Conservation (phyloP, 2,797 vertebrate genomes). For the Enteromius radiatus region DNA sequence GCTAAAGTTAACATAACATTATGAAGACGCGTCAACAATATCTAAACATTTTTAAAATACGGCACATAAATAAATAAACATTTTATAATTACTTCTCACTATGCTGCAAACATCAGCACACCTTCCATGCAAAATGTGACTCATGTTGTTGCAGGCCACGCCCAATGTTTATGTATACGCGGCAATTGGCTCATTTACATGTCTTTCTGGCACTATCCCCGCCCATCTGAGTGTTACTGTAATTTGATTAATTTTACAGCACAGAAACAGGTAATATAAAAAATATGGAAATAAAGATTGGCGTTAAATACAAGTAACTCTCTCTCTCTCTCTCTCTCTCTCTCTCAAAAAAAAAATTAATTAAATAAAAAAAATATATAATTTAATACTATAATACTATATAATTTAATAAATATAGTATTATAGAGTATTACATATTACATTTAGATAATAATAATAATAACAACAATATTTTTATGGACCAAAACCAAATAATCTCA, state of each 20-base stretch:
- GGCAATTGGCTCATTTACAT: background rate
- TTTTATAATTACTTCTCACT: background rate
- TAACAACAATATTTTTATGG: background rate
- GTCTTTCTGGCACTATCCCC: background rate
- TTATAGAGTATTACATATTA: background rate
- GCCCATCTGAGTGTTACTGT: background rate
- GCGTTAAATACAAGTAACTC: background rate
- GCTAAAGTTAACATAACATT: background rate
- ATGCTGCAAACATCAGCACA: background rate
- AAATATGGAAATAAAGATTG: background rate
- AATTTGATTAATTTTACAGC: background rate
- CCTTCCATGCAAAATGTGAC: background rate
- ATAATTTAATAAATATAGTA: background rate
- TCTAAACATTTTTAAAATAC: background rate
- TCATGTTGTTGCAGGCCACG: background rate
- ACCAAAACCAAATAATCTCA: slow-evolving; percentile 4
- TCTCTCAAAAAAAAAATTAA: background rate
- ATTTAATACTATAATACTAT: background rate
- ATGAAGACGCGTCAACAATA: background rate
- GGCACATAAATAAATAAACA: background rate
- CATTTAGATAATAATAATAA: background rate
- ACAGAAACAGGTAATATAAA: background rate
- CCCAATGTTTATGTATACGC: background rate
- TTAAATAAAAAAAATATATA: no score
- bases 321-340: no score